phyloP scores from a whole-genome alignment of 2,797 vertebrate species.

The Benthosema pterotum region DNA sequence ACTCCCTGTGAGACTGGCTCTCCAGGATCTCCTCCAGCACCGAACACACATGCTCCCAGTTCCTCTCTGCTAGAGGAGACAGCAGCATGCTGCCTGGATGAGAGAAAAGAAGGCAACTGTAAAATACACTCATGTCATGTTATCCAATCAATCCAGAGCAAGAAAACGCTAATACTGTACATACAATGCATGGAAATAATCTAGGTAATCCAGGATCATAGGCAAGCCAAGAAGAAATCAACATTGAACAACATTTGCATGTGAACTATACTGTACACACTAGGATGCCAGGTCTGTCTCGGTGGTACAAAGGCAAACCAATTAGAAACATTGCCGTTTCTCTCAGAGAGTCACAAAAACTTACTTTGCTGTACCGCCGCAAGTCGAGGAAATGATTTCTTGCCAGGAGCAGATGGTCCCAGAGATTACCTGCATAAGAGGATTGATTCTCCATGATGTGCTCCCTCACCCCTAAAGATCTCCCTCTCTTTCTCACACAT shows the following conservation, averaged over 20 bases:
- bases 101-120: too few relatives aligned
- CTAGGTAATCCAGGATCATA: too few relatives aligned
- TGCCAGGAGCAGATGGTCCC: conserved; percentile 56
- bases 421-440: conserved; percentile 73
- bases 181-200: too few relatives aligned
- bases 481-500: background rate
- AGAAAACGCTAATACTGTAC: too few relatives aligned
- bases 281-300: too few relatives aligned
- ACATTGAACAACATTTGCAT: too few relatives aligned
- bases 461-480: conserved; percentile 36
- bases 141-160: too few relatives aligned
- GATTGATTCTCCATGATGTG: conserved; percentile 48
- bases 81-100: conserved; percentile 70
- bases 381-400: conserved; percentile 27
- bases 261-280: too few relatives aligned
- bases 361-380: conserved; percentile 30
- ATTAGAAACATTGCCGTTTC: background rate
- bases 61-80: conserved; percentile 78
- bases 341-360: background rate
- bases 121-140: too few relatives aligned
- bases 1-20: conserved; percentile 66
- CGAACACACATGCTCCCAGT: conserved; percentile 71
- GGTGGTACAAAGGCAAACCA: too few relatives aligned
- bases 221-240: too few relatives aligned
- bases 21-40: conserved; percentile 73